Evolutionary conservation across 2,888 invertebrate genomes (phyloP), one percentile per base, ranked within the genome.

Genomic region (Scrobipalpa costella): DNA sequence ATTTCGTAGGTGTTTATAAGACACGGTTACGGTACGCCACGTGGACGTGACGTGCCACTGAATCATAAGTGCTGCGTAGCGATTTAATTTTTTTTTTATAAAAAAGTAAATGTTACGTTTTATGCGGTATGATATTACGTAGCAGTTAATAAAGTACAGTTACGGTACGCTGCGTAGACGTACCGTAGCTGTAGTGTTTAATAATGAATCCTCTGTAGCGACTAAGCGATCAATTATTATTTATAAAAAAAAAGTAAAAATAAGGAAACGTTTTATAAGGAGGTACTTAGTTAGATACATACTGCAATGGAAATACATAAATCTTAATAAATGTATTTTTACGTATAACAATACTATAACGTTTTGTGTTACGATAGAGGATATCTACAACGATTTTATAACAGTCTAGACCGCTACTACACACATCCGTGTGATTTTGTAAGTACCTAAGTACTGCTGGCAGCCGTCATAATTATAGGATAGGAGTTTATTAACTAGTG

Each of bases 91-190:
- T 13, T 11, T 2, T 40, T 40, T 13, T 38, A 38, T 11, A 38
- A 7, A 7, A 38, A 1, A 2, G 11, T 38, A 9, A 9, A 9
- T 38, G 38, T 7, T 9, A 1, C 1, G 38, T 40, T 40, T 40
- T 13, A 40, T 40, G 40, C 40, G 40, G 40, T 40, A 40, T 40
- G 40, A 40, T 40, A 40, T 40, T 40, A 40, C 40, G 40, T 40
- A 40, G 40, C 40, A 13, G 40, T 40, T 40, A n/a, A n/a, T 40
- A n/a, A 13, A 13, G n/a, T n/a, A n/a, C n/a, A n/a, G 40, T 40
- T 40, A 40, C 40, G 40, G 40, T 40, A 5, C 40, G 40, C 40
- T 5, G n/a, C 40, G 13, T 40, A 40, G 40, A 40, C 40, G 40
- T 40, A 3, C 13, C 40, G 40, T 40, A 40, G 40, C 7, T n/a